phyloP scores from a whole-genome alignment of 2,113 vertebrate genomes.

The Labrus mixtus region DNA sequence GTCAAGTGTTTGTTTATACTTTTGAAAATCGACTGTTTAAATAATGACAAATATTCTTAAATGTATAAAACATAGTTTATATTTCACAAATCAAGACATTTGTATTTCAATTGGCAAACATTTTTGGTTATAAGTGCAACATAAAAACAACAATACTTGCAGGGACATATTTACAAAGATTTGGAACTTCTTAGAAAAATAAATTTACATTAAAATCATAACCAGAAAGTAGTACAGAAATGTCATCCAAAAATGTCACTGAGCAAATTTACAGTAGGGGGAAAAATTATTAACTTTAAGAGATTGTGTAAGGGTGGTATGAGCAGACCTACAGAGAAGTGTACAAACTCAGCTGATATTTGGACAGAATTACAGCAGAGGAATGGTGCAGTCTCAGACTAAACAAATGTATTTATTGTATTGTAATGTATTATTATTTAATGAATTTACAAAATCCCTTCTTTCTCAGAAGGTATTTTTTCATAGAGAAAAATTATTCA shows the following conservation, averaged over 20 bases:
- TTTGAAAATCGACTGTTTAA: not conserved
- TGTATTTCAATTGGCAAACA: not conserved
- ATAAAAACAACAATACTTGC: not conserved
- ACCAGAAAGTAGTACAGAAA: not conserved
- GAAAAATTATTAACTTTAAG: not conserved
- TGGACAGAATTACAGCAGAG: not conserved
- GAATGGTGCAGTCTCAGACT: not conserved
- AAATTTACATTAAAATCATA: too few relatives aligned
- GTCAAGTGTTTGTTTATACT: too few relatives aligned
- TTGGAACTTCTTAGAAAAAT: too few relatives aligned
- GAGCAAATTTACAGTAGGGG: too few relatives aligned
- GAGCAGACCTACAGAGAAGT: too few relatives aligned
- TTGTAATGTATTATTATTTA: too few relatives aligned
- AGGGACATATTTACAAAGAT: too few relatives aligned
- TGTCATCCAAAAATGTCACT: too few relatives aligned
- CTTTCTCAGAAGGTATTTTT: too few relatives aligned
- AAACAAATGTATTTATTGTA: not conserved
- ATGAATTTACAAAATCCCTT: not conserved
- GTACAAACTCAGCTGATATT: too few relatives aligned
- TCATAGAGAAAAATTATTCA: slow-evolving; percentile 7
- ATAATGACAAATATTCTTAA: not conserved
- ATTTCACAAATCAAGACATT: not conserved
- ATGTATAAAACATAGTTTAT: not conserved
- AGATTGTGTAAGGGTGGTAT: too few relatives aligned
- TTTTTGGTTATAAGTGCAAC: not conserved